Base-by-base conservation (phyloP, 2,888 invertebrate genomes). In the Himalopsyche tibetana region DNA sequence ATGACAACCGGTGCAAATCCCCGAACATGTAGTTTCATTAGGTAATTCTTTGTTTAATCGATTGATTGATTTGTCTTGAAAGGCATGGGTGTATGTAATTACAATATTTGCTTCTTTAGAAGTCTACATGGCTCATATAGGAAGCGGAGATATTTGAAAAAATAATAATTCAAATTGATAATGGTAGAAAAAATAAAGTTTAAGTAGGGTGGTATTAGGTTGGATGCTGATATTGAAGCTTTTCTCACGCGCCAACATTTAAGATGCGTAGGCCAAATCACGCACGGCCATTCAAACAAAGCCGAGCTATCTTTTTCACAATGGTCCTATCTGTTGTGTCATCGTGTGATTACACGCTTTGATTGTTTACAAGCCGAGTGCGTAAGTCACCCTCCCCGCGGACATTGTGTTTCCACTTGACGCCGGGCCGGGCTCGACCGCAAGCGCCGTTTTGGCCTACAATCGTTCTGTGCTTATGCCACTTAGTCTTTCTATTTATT, bases 301-400 rank as follows among this genome's bases (percentile, higher is more conserved):
- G 87, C 83, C 84, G 83, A 85, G 85, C 85, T 87, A 87, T 87
- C 87, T 85, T 87, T 87, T 87, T 85, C 87, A 87, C 85, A 87
- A 87, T 87, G 85, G 85, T 80, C 82, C 83, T 87, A 87, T 87
- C 87, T 87, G 87, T 87, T 83, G 84, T 87, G 87, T 87, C 87
- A 87, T 87, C 87, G 82, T 85, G 84, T 85, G 87, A 85, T 87
- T 87, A 87, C 85, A 87, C 74, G 87, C 80, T 83, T 85, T 85
- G 87, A 87, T 87, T 87, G 85, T 87, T 87, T 85, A 83, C 85
- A 85, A 85, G 83, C 87, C 83, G 85, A 74, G 74, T 74, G 74
- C 74, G 74, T 74, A 74, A 74, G 36, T 28, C 74, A 74, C 74
- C 74, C 74, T 74, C 74, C 74, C 74, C 74, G 28, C 38, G 74